Evolutionary conservation across 2,113 vertebrate species (phyloP).

Genomic region (Mesitornis unicolor): DNA sequence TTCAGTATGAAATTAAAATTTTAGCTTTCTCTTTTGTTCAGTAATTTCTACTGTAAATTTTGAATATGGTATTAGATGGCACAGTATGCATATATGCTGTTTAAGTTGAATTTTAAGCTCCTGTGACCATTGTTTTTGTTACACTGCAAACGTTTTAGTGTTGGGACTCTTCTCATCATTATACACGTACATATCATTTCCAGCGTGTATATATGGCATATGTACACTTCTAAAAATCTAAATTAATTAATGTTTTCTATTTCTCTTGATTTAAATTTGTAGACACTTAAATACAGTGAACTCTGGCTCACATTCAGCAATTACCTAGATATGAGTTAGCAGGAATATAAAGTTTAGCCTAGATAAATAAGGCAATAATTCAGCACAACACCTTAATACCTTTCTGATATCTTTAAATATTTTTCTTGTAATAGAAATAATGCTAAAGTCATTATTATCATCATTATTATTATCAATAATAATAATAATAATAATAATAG

Average conservation of each 20-base stretch:
- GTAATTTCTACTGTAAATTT: background rate
- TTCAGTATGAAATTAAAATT: background rate
- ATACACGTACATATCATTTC: background rate
- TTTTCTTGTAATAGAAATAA: background rate
- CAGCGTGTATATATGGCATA: background rate
- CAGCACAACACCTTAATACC: background rate
- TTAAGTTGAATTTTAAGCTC: background rate
- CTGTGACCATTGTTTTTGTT: background rate
- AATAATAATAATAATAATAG: too few species aligned
- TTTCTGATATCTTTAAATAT: background rate
- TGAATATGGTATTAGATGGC: background rate
- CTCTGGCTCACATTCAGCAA: background rate
- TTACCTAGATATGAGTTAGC: background rate
- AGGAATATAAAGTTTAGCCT: background rate
- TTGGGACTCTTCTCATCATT: background rate
- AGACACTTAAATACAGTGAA: background rate
- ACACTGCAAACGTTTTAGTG: background rate
- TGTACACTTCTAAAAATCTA: background rate
- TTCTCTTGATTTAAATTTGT: background rate
- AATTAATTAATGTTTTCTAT: background rate
- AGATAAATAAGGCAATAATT: background rate
- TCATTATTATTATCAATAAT: too few species aligned
- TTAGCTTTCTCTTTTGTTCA: constrained; percentile 5
- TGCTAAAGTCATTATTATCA: too few species aligned
- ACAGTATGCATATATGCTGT: background rate